A percentile compares a stretch with the other conserved stretches of the same genome.
These are phyloP conservation scores for Oeneis ivallda DNA, from an alignment of 2,888 invertebrate genomes.

Conservation along the genomic window DNA sequence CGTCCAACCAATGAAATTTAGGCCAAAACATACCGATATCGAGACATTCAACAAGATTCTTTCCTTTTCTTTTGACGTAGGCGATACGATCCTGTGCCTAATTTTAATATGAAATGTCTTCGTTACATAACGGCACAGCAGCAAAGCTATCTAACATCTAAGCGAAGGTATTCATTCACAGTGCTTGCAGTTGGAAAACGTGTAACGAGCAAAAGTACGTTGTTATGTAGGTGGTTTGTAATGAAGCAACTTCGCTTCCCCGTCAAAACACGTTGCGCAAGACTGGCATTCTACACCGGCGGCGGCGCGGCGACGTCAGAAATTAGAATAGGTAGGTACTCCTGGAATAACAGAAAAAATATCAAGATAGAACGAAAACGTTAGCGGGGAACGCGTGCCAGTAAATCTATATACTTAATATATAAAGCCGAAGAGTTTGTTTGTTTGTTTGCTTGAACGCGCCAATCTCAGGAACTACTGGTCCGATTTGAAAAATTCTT, in stretches of 20 bases:
- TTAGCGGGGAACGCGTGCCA: no score
- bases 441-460: no score
- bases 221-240: slow-evolving; percentile 46
- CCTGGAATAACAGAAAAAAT: no score
- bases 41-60: not conserved
- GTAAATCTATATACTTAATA: no score
- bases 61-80: not conserved
- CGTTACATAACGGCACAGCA: slow-evolving; percentile 10
- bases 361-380: no score
- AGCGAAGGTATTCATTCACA: slow-evolving; percentile 10
- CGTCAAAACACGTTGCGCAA: slow-evolving; percentile 51
- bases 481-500: no score
- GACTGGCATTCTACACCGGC: slow-evolving; percentile 61
- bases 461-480: no score
- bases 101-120: not conserved
- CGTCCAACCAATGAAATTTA: not conserved
- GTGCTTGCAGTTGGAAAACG: slow-evolving; percentile 13
- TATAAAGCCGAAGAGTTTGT: no score
- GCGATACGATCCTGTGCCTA: not conserved
- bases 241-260: slow-evolving; percentile 46
- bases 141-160: slow-evolving; percentile 6
- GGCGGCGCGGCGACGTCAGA: slow-evolving; percentile 37
- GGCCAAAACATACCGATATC: not conserved
- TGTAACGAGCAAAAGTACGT: slow-evolving; percentile 19
- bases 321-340: not conserved